Base-by-base conservation (phyloP, 2,113 vertebrate species). In the Chelonoidis abingdonii region DNA sequence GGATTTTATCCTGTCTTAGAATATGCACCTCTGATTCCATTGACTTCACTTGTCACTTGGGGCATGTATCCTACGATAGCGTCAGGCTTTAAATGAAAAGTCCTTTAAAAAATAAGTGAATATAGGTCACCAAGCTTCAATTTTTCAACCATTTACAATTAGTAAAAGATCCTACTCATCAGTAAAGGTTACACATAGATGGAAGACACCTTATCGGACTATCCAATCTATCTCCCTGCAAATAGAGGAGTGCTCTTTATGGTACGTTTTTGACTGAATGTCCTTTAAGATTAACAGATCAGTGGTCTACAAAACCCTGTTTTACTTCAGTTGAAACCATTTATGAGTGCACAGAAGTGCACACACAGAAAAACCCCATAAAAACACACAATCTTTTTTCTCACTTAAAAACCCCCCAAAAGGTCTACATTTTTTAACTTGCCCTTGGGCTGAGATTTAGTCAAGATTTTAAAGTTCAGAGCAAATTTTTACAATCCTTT, bases 121-220 rank as follows among this genome's bases (percentile, higher is more conserved):
- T 84, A 87, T 38, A 17, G 25, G 3, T 79, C 53, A 95, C 83
- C 87, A 19, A 62, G 87, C 72, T 21, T 89, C 81, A 31, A 1
- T 59, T n/a, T 86, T 97, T 97, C 69, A 56, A 49, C 47, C 38
- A 75, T n/a, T 24, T 90, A 41, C 62, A 47, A 89, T 88, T 95
- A 25, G 44, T 35, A 85, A 87, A 57, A 90, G 56, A 24, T 76
- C 86, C 17, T 80, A 2, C 72, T 53, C 13, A 35, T 54, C 31
- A 25, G 25, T 29, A 52, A 78, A 56, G 59, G 22, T 94, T 93
- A 92, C 93, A 57, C 90, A 38, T 16, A 22, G 59, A 90, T 52
- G 87, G 86, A 90, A 95, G 44, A 72, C 11, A 62, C 78, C 24
- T 80, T 79, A 52, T 54, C 10, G 12, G 4, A 83, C 89, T 90